Conservation (phyloP, 2,888 invertebrate genomes). For the Sclerodermus sp. region DNA sequence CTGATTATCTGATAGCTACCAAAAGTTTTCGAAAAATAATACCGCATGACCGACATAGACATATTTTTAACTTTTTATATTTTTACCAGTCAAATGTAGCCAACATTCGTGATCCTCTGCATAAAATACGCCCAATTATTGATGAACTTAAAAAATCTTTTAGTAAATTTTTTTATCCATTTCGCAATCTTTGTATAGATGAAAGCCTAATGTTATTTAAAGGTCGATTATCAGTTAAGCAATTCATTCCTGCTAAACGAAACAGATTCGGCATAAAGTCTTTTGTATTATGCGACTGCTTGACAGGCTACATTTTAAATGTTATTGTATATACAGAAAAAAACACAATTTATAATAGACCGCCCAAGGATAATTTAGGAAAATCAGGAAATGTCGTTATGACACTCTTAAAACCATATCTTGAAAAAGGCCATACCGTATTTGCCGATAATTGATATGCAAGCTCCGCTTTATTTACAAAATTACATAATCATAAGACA, state of each 20-base stretch:
- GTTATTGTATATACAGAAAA: too few relatives aligned
- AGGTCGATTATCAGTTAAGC: constrained; percentile 10
- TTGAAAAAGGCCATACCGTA: constrained; percentile 7
- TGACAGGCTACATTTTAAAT: constrained; percentile 3
- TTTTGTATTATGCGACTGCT: constrained; percentile 8
- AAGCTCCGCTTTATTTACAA: constrained; percentile 6
- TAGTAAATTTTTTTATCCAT: constrained; percentile 10
- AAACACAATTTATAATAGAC: constrained; percentile 1
- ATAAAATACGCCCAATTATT: constrained; percentile 7
- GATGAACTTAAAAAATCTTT: constrained; percentile 9
- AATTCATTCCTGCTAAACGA: constrained; percentile 11
- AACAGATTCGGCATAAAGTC: constrained; percentile 9
- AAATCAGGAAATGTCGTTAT: constrained; percentile 11
- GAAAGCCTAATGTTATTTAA: constrained; percentile 9
- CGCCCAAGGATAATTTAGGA: constrained; percentile 6
- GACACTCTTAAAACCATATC: constrained; percentile 11
- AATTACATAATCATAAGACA: constrained; percentile 6
- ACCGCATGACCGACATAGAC: constrained; percentile 4
- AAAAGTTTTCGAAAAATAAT: constrained; percentile 10
- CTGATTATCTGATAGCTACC: constrained; percentile 6
- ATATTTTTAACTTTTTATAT: constrained; percentile 7
- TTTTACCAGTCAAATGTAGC: constrained; percentile 7
- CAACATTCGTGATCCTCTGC: constrained; percentile 5
- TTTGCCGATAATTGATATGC: constrained; percentile 11
- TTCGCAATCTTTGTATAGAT: constrained; percentile 9